Evolutionary conservation across 2,113 vertebrate genomes (phyloP).

Genomic region (Microcebus tavaratra): DNA sequence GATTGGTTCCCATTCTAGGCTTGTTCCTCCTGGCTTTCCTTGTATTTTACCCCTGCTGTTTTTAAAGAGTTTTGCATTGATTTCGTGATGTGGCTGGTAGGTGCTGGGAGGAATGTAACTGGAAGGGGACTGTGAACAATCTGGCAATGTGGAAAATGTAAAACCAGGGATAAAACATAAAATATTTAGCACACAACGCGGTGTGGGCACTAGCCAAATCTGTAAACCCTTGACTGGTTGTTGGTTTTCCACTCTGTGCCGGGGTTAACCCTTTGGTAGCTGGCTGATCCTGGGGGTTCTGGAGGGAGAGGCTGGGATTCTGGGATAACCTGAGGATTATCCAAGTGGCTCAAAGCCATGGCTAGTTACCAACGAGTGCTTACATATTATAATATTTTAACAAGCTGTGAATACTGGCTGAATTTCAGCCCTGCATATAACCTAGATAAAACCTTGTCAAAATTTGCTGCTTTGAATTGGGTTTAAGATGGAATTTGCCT

Average conservation of each 20-base stretch:
- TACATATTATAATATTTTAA: not conserved
- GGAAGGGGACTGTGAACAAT: not conserved
- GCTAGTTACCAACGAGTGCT: not conserved
- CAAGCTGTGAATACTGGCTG: not conserved
- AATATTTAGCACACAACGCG: not conserved
- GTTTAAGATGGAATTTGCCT: not conserved
- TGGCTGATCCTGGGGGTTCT: not conserved
- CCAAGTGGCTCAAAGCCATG: not conserved
- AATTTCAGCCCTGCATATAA: not conserved
- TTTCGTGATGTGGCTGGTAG: not conserved
- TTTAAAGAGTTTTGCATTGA: slow-evolving; percentile 40
- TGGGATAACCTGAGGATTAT: not conserved
- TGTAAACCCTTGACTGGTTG: not conserved
- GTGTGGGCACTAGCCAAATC: not conserved
- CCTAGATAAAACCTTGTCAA: not conserved
- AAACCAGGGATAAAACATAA: not conserved
- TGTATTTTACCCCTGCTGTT: not conserved
- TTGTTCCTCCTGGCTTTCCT: not conserved
- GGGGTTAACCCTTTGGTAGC: not conserved
- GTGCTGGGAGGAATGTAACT: not conserved
- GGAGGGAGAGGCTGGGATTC: not conserved
- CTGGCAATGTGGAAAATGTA: not conserved
- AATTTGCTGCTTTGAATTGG: not conserved
- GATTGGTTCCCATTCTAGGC: not conserved
- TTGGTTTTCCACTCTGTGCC: not conserved